Percentiles rank a stretch among this genome's conserved stretches.
phyloP scores from a whole-genome alignment of 1,140 invertebrate genomes.

The Zaprionus vittiger region DNA sequence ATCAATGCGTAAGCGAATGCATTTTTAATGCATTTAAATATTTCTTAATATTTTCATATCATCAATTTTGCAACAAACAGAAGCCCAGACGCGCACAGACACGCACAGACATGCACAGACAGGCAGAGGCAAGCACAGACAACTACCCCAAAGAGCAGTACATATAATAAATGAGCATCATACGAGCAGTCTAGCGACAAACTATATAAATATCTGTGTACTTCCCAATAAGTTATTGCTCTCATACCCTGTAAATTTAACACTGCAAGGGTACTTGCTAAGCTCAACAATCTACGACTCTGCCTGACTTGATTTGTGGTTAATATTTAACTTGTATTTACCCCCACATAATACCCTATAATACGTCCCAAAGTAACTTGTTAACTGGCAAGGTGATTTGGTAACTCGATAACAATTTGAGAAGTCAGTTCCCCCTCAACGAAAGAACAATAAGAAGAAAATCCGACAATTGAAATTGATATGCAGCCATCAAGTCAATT shows the following conservation, averaged over 20 bases:
- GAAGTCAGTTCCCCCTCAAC: neutral
- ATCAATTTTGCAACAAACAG: slow-evolving; percentile 1
- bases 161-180: slow-evolving; percentile 6
- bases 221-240: neutral
- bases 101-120: neutral
- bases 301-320: neutral
- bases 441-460: neutral
- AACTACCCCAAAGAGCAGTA: neutral
- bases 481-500: slow-evolving; percentile 4
- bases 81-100: neutral
- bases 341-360: neutral
- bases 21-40: slow-evolving; percentile 66
- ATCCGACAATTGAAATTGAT: slow-evolving; percentile 7
- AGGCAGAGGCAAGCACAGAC: neutral
- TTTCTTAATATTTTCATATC: slow-evolving; percentile 24
- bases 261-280: neutral
- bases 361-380: neutral
- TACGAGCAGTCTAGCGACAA: neutral
- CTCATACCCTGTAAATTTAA: neutral
- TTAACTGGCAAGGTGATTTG: neutral
- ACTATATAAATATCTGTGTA: neutral
- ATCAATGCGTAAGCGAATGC: slow-evolving; percentile 58
- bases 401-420: neutral
- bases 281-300: neutral
- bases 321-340: neutral